Percentiles rank a stretch among this genome's conserved stretches.
Conservation (phyloP, 2,113 vertebrate genomes). For the Urocitellus parryii region DNA sequence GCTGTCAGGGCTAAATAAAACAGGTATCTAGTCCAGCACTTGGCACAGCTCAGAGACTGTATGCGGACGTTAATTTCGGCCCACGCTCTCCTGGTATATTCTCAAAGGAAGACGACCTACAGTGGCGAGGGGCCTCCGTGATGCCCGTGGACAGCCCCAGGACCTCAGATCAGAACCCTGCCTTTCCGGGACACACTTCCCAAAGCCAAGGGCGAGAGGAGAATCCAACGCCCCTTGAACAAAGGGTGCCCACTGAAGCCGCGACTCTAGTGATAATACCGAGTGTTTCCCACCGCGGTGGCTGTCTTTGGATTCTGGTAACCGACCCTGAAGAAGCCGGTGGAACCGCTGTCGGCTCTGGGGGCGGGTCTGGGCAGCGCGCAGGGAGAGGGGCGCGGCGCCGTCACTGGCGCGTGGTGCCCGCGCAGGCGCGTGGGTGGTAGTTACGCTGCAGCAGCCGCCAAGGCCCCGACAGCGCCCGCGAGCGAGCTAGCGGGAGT, state of each 20-base stretch:
- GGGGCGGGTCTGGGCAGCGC: slow-evolving; percentile 72
- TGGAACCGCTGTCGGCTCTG: not conserved
- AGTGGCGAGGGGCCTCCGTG: not conserved
- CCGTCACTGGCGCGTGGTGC: slow-evolving; percentile 64
- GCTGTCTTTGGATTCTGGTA: not conserved
- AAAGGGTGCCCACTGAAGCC: not conserved
- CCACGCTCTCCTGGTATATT: not conserved
- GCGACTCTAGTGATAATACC: not conserved
- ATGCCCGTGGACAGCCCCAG: not conserved
- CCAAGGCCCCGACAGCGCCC: too few species aligned
- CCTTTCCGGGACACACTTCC: not conserved
- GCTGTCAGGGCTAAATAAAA: too few species aligned
- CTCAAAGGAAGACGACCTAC: not conserved
- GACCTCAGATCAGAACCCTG: not conserved
- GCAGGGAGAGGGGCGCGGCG: slow-evolving; percentile 72
- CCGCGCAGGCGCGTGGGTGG: too few species aligned
- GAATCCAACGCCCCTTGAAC: not conserved
- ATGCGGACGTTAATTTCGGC: not conserved
- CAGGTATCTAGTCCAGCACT: too few species aligned
- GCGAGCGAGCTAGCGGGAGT: too few species aligned
- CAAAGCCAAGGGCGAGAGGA: not conserved
- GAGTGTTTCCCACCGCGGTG: not conserved
- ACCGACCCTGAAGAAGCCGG: not conserved
- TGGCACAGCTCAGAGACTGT: not conserved
- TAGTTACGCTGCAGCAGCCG: too few species aligned